Percentiles rank a stretch among this genome's conserved stretches.
phyloP scores from a whole-genome alignment of 2,113 vertebrate genomes.

The Cygnus atratus region DNA sequence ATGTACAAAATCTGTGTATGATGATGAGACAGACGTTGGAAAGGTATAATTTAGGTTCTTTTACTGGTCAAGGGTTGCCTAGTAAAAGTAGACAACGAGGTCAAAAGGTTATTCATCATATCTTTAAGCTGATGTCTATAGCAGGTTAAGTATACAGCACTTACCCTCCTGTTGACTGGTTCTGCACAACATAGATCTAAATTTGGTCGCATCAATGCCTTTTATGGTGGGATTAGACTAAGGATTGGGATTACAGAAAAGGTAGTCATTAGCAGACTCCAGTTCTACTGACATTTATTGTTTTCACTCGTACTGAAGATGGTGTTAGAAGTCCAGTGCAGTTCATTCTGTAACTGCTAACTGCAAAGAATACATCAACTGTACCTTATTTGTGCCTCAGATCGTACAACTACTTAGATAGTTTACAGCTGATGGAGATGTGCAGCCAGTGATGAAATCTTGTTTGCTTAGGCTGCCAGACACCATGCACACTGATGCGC shows the following conservation, averaged over 20 bases:
- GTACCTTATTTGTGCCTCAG: not conserved
- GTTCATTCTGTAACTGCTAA: not conserved
- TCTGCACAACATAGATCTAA: fast-evolving
- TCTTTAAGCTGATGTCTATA: not conserved
- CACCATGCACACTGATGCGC: not conserved
- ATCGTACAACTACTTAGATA: not conserved
- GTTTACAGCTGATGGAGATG: not conserved
- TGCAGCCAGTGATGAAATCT: not conserved
- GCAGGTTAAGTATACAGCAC: not conserved
- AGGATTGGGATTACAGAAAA: not conserved
- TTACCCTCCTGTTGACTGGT: not conserved
- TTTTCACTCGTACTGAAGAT: not conserved
- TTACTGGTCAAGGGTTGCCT: not conserved
- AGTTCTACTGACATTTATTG: not conserved
- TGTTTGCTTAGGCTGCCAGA: conserved; percentile 13
- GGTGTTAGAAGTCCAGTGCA: not conserved
- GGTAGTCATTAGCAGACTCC: not conserved
- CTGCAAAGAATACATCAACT: not conserved
- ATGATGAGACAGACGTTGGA: not conserved
- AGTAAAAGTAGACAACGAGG: not conserved
- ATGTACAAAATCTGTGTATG: not conserved
- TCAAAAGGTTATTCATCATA: not conserved
- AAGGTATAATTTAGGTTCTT: not conserved
- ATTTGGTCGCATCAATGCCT: not conserved
- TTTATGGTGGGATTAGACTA: not conserved